Evolutionary conservation across 2,797 vertebrate species (phyloP).

Genomic region (Anguilla anguilla): DNA sequence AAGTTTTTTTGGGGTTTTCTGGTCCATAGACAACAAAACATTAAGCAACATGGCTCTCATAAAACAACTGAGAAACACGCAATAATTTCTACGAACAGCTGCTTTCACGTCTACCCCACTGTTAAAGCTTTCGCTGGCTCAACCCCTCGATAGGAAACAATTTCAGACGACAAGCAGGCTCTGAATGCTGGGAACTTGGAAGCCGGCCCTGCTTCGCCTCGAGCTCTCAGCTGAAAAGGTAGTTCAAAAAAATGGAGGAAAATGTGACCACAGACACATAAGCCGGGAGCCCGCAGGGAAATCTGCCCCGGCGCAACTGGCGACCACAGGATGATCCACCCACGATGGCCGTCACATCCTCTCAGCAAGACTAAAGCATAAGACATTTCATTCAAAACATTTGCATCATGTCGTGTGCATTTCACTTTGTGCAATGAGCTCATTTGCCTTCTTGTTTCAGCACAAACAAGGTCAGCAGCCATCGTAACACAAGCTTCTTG

Average conservation of each 20-base stretch:
- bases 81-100: background rate
- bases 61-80: background rate
- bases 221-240: background rate
- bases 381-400: background rate
- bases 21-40: background rate
- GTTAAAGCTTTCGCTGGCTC: background rate
- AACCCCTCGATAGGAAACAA: background rate
- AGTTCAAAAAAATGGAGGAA: background rate
- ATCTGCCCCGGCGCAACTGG: background rate
- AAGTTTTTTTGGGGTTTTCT: background rate
- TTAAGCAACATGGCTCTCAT: background rate
- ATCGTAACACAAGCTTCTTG: background rate
- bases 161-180: background rate
- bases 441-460: background rate
- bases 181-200: conserved; percentile 12
- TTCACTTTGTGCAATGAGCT: background rate
- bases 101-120: background rate
- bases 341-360: conserved; percentile 6
- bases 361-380: background rate
- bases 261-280: background rate
- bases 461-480: conserved; percentile 1
- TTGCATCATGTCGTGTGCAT: background rate
- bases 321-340: background rate
- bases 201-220: background rate
- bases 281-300: background rate